Evolutionary conservation across 2,797 vertebrate species (phyloP).

Genomic region (Semotilus atromaculatus): DNA sequence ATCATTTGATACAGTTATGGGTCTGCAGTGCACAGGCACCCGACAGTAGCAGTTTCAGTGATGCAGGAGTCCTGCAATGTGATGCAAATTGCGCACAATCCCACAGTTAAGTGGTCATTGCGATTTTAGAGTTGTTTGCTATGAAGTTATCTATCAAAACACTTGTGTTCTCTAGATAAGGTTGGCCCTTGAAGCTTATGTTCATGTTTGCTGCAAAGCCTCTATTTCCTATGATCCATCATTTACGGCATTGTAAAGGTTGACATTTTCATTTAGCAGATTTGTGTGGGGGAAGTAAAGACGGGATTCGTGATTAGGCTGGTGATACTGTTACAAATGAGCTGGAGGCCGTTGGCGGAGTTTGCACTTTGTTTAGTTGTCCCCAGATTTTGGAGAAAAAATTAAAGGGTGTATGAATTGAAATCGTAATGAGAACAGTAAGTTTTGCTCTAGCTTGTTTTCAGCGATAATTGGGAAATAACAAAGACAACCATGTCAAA

Average conservation of each 20-base stretch:
- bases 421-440: constrained; percentile 56
- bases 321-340: constrained; percentile 55
- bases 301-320: constrained; percentile 57
- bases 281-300: constrained; percentile 55
- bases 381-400: constrained; percentile 53
- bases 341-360: constrained; percentile 37
- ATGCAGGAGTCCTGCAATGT: background rate
- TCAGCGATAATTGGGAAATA: constrained; percentile 59
- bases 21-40: background rate
- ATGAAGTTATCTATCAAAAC: constrained; percentile 23
- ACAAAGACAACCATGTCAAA: constrained; percentile 61
- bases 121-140: constrained; percentile 12
- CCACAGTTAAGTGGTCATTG: background rate
- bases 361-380: constrained; percentile 61
- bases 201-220: constrained; percentile 17
- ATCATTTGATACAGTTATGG: constrained; percentile 49
- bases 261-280: constrained; percentile 57
- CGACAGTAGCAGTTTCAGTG: background rate
- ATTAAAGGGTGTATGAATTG: constrained; percentile 56
- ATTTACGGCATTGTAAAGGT: constrained; percentile 45
- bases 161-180: constrained; percentile 3
- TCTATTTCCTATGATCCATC: constrained; percentile 28
- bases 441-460: constrained; percentile 44
- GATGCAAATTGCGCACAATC: background rate
- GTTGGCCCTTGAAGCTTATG: background rate